phyloP scores from a whole-genome alignment of 2,797 vertebrate genomes.

The Rhadinocentrus ornatus region DNA sequence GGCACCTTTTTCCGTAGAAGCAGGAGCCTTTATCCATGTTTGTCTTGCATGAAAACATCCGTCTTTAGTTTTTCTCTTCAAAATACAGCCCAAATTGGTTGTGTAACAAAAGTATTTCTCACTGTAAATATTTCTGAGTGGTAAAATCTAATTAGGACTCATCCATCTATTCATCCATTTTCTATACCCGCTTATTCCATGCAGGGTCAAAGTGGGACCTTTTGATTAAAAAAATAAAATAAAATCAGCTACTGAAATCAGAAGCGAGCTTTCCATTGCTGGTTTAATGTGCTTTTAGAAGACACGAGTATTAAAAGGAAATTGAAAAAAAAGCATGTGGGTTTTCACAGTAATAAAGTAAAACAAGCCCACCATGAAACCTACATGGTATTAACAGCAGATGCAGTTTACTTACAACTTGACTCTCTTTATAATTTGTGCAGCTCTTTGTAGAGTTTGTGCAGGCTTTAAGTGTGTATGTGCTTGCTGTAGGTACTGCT shows the following conservation, averaged over 20 bases:
- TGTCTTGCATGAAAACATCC: neutral
- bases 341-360: neutral
- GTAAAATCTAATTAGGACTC: neutral
- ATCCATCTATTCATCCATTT: neutral
- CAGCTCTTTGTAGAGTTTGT: neutral
- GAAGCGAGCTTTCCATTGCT: neutral
- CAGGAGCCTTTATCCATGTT: neutral
- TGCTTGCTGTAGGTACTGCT: slow-evolving; percentile 87
- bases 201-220: too few species aligned
- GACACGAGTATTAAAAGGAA: neutral
- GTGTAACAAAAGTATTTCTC: neutral
- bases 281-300: neutral
- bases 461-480: neutral
- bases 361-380: neutral
- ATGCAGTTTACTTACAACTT: neutral
- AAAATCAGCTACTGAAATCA: neutral
- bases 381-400: neutral
- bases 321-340: neutral
- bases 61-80: neutral
- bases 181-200: neutral
- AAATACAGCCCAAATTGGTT: neutral
- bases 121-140: neutral
- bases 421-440: neutral
- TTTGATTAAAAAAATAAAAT: neutral
- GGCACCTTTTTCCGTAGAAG: neutral